Percentiles rank a stretch among this genome's conserved stretches.
Conservation (phyloP, 2,797 vertebrate species). For the Holocentrus rufus region DNA sequence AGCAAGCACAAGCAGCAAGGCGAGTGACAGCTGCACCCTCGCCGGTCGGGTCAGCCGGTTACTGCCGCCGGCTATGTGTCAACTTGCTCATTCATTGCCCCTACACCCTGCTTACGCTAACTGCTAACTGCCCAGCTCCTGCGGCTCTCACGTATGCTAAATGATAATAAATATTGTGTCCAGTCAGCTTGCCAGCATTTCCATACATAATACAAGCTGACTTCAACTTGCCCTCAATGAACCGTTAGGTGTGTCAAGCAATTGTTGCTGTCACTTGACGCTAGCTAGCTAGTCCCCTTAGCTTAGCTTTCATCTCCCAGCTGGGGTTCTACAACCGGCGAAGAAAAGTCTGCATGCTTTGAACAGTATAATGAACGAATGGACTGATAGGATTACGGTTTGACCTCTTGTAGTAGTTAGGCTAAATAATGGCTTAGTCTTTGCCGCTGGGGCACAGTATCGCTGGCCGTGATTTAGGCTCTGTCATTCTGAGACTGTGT, state of each 20-base stretch:
- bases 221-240: background rate
- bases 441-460: background rate
- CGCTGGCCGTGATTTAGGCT: background rate
- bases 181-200: fast-evolving
- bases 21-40: slow-evolving; percentile 42
- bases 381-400: background rate
- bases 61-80: slow-evolving; percentile 52
- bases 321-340: background rate
- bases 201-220: fast-evolving
- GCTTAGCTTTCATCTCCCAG: background rate
- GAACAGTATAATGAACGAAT: background rate
- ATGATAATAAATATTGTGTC: too few relatives aligned
- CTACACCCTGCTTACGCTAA: slow-evolving; percentile 20
- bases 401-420: background rate
- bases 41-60: slow-evolving; percentile 10
- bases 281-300: background rate
- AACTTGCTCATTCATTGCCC: slow-evolving; percentile 64
- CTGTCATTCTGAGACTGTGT: slow-evolving; percentile 55
- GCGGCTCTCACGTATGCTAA: background rate
- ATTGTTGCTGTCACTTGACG: background rate
- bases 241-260: background rate
- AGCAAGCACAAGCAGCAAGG: background rate
- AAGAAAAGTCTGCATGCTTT: background rate
- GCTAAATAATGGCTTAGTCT: background rate
- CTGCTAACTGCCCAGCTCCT: slow-evolving; percentile 3